Evolutionary conservation across 1,140 invertebrate species (phyloP).

Genomic region (Philaenus spumarius): DNA sequence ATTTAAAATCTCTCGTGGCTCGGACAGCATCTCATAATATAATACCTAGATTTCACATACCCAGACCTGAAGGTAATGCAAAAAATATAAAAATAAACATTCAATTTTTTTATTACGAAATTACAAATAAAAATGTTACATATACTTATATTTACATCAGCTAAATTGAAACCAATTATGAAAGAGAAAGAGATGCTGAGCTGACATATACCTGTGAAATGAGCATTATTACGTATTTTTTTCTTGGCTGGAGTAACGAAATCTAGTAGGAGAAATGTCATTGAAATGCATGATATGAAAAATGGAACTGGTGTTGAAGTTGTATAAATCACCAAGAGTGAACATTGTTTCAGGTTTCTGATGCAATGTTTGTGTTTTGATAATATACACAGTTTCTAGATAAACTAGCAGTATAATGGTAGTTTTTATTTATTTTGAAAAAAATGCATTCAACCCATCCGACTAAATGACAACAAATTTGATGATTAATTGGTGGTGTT

Average conservation of each 20-base stretch:
- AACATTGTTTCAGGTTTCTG: neutral
- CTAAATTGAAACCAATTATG: neutral
- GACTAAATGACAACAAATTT: neutral
- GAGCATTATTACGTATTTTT: neutral
- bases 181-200: neutral
- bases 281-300: neutral
- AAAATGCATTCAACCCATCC: neutral
- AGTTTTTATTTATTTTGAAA: neutral
- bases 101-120: neutral
- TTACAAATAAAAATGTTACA: neutral
- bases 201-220: neutral
- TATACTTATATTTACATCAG: neutral
- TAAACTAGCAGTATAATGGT: neutral
- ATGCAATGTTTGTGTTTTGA: constrained; percentile 1
- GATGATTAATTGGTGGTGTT: neutral
- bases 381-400: neutral
- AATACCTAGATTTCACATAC: neutral
- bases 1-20: neutral
- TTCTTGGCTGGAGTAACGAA: neutral
- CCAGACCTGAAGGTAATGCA: neutral
- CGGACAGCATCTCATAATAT: neutral
- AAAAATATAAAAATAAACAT: neutral
- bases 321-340: neutral
- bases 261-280: neutral
- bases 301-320: neutral